Evolutionary conservation across 2,113 vertebrate species (phyloP), one percentile per base, ranked within the genome.

Genomic region (Charadrius vociferus): DNA sequence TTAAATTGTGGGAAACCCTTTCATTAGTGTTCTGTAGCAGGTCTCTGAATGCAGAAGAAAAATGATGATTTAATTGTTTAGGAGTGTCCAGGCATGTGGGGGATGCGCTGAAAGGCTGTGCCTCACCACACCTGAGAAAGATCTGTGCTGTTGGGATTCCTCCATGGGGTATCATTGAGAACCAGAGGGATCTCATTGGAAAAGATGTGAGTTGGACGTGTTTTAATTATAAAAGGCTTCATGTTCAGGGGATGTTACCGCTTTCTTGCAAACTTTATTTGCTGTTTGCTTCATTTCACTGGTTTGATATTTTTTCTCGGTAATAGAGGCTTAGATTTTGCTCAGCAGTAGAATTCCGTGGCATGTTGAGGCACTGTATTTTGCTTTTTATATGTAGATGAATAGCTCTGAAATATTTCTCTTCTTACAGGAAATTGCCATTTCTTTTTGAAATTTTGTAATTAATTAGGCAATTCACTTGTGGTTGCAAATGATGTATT

Each of bases 101-200:
- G 1, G 99, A 99, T 96, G 99, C 99, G 3, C 95, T 99, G 89
- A 99, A 99, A 98, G 94, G 94, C 39, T 97, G 98, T 95, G 98
- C 99, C 37, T 98, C 99, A 41, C 99, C 98, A 34, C 96, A 99
- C 79, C 95, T 99, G 92, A 98, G 99, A 88, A 99, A 99, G 97
- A 99, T 99, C 77, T 99, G 98, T 84, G 98, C 99, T 53, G 97
- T 99, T 70, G 99, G 99, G 66, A 98, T 99, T 88, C 98, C 99
- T 61, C 98, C 99, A 4, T 99, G 99, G 99, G 99, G 99, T 70
- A 97, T 99, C 93, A 99, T 99, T 91, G 99, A 99, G 96, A 99
- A 99, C 96, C 98, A 99, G 96, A 98, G 84, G 29, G 99, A 99
- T 97, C 99, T 99, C 32, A 98, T 99, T 78, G 99, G 99, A 95